Evolutionary conservation across 2,888 invertebrate species (phyloP), one percentile per base, ranked within the genome.

Genomic region (Oligia fasciuncula): DNA sequence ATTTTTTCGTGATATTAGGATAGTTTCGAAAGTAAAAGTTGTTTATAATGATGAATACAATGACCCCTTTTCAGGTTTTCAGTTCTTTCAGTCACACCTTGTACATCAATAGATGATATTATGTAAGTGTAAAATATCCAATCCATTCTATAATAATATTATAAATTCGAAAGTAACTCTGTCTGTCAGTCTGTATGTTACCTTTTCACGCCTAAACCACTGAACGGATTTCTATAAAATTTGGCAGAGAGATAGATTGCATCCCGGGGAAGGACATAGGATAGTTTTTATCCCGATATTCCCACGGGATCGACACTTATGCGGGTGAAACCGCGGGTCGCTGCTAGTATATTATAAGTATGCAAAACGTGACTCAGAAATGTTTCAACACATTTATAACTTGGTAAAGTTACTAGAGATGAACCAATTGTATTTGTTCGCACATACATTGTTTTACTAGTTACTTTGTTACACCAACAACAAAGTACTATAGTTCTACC

Each of bases 401-500:
- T 46, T 19, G 4, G 40, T 75, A 54, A 60, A 66, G 17, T 63
- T 49, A 46, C 19, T 60, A 49, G 19, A 60, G 43, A 65, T 17
- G 35, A 57, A 60, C 11, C 14, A 65, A 65, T 65, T 17, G 63
- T 69, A 70, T 54, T 65, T 65, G 65, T 46, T 60, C 6, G 13
- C n/a, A 17, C 23, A n/a, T 9, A 40, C 17, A 40, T 51, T 73
- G 46, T 66, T 40, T 74, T 23, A 19, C 40, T 79, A 40, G 54
- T 57, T 49, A 83, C 77, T 70, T 69, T 69, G 67, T 77, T 60
- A 43, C 8, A 73, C 6, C 3, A 77, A 49, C 14, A 66, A 87
- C 81, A 77, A 60, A 63, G 81, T 87, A 66, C 9, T 35, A 63
- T 4, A 68, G 35, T 51, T 1, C 65, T 77, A 71, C 76, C 69